These are phyloP conservation scores for Otolemur crassicaudatus DNA, from an alignment of 2,797 vertebrate species.

Conservation along the genomic window DNA sequence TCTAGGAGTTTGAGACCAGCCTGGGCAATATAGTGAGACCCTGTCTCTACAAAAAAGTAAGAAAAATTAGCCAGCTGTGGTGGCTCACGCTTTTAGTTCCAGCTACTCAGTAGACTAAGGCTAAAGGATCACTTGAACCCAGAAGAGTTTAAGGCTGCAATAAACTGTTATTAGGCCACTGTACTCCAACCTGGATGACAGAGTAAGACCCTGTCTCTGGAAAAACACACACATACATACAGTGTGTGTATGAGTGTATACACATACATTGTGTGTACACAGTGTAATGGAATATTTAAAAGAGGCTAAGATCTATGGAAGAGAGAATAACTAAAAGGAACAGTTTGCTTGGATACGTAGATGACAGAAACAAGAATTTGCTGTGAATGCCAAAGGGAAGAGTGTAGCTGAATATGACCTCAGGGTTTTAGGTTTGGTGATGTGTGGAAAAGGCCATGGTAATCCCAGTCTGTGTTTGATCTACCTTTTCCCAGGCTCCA, in stretches of 20 bases:
- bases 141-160: background rate
- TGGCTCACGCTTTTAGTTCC: background rate
- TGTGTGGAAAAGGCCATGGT: background rate
- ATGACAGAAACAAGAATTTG: background rate
- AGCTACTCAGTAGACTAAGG: background rate
- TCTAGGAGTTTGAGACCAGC: background rate
- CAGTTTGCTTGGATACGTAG: background rate
- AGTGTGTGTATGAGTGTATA: background rate
- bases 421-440: background rate
- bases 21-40: background rate
- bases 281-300: background rate
- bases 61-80: background rate
- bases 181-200: background rate
- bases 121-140: background rate
- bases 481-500: constrained; percentile 45
- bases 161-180: background rate
- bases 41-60: background rate
- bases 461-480: background rate
- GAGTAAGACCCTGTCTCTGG: background rate
- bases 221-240: background rate
- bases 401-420: background rate
- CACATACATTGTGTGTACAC: background rate
- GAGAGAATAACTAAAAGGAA: background rate
- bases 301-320: background rate
- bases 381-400: background rate